Evolutionary conservation across 1,140 invertebrate species (phyloP), one percentile per base, ranked within the genome.

Genomic region (Drosophila sulfurigaster): DNA sequence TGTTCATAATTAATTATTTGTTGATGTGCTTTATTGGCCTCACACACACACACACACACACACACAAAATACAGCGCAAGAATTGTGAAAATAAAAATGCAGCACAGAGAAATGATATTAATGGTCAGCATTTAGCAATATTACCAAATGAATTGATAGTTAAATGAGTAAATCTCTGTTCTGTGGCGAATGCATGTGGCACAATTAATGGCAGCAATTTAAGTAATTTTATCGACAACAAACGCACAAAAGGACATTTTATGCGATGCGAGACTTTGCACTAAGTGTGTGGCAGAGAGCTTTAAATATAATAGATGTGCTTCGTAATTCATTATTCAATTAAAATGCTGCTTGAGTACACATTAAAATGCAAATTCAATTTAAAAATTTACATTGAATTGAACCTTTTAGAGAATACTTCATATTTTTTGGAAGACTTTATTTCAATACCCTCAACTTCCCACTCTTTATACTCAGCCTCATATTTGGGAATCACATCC

Each of bases 1-100:
- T 65, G 51, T 71, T 64, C 43, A 64, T 71, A 57, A 65, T 71
- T 71, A 71, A 65, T 71, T 71, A 57, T 64, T 71, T 56, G 60
- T 56, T 56, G 60, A 57, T 65, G 65, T 58, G 54, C 30, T 46
- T 57, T 35, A 66, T 56, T 25, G 28, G 49, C 49, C 20, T 35
- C 62, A 13, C 49, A 54, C 49, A 54, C 38, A 43, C 28, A n/a
- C 48, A 10, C 13, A 15, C 45, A 6, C 15, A 16, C 13, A 41
- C 0, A 46, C 45, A 46, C 45, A 52, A 3, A 25, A 25, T 16
- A 10, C 15, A 52, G 1, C 1, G 41, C 51, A n/a, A 13, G 16
- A 28, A 20, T 15, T 6, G 45, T n/a, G 10, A 41, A 25, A 63
- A 63, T 8, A 51, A 52, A 38, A 58, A 59, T 57, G 15, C 49